Evolutionary conservation across 2,113 vertebrate species (phyloP).

Genomic region (Scomber scombrus): DNA sequence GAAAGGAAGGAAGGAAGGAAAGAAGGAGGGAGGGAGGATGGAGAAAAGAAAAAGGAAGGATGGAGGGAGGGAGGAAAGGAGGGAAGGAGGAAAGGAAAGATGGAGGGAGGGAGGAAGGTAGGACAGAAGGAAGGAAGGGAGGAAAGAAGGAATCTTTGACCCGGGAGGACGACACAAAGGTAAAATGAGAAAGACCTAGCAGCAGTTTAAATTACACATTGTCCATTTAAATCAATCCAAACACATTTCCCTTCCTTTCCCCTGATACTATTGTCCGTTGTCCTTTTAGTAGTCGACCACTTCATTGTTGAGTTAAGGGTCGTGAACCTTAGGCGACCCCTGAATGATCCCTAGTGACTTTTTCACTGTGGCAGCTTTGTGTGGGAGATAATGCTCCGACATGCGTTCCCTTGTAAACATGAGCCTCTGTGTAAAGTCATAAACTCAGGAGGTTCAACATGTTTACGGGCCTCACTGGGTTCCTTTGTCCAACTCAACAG

Average conservation of each 20-base stretch:
- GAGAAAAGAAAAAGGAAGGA: too few relatives aligned
- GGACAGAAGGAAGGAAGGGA: too few relatives aligned
- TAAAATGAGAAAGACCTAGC: too few relatives aligned
- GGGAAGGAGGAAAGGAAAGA: too few relatives aligned
- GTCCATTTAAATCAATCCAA: too few relatives aligned
- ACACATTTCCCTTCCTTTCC: neutral
- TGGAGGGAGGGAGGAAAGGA: too few relatives aligned
- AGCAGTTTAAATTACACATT: too few relatives aligned
- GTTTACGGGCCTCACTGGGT: neutral
- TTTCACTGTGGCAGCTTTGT: constrained; percentile 21
- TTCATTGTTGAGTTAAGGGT: constrained; percentile 26
- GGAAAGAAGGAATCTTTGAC: too few relatives aligned
- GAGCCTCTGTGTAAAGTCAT: neutral
- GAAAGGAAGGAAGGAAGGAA: too few relatives aligned
- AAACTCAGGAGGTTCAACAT: neutral
- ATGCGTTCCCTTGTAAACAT: constrained; percentile 41
- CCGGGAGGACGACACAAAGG: too few relatives aligned
- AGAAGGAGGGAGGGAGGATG: too few relatives aligned
- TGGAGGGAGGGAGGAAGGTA: too few relatives aligned
- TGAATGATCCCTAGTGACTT: neutral
- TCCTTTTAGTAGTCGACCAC: neutral
- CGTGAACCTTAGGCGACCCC: constrained; percentile 3
- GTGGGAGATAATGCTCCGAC: constrained; percentile 4
- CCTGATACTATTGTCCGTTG: neutral
- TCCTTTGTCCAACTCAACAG: constrained; percentile 1